These are phyloP conservation scores for Mustela erminea DNA, from an alignment of 2,797 vertebrate genomes.

Conservation along the genomic window DNA sequence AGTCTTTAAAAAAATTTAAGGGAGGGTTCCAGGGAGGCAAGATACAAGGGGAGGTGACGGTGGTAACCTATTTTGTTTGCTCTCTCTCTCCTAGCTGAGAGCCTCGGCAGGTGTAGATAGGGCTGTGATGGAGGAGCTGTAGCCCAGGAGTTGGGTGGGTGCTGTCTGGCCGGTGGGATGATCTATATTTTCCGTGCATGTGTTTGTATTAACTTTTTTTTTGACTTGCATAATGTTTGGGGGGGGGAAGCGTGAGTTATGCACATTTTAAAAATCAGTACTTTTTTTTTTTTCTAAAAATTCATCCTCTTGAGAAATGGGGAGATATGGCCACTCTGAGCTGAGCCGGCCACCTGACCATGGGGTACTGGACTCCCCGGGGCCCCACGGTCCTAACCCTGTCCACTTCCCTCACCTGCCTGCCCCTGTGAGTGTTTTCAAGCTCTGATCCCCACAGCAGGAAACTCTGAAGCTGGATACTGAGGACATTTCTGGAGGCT, in stretches of 20 bases:
- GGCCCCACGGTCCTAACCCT: not conserved
- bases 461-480: not conserved
- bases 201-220: not conserved
- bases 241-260: not conserved
- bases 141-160: too few species aligned
- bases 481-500: not conserved
- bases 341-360: not conserved
- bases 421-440: rapidly evolving
- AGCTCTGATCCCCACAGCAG: not conserved
- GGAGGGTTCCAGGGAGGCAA: not conserved
- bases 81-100: not conserved
- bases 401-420: not conserved
- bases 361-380: rapidly evolving
- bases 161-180: not conserved
- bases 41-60: not conserved
- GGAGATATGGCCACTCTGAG: too few species aligned
- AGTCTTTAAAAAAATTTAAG: not conserved
- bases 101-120: not conserved
- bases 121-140: too few species aligned
- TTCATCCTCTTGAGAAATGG: not conserved
- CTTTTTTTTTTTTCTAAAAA: not conserved
- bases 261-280: not conserved
- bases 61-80: not conserved
- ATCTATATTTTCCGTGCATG: rapidly evolving
- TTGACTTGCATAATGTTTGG: not conserved